These are phyloP conservation scores for Sus scrofa DNA, from an alignment of 2,113 vertebrate genomes.

Conservation along the genomic window DNA sequence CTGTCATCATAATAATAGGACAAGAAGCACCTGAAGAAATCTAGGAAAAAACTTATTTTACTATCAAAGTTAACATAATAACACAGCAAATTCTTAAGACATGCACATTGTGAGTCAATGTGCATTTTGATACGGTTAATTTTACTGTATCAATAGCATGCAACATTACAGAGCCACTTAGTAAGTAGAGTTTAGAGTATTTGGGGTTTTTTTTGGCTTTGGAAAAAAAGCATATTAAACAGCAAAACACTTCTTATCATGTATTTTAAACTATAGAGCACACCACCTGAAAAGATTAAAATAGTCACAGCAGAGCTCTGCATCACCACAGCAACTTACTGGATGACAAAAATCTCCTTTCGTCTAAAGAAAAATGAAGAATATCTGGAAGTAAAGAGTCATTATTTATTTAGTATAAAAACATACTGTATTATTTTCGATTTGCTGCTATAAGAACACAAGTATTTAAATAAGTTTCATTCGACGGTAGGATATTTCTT, in stretches of 20 bases:
- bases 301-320: constrained; percentile 83
- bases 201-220: neutral
- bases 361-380: constrained; percentile 99
- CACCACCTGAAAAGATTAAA: constrained; percentile 80
- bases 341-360: constrained; percentile 99
- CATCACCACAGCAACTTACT: constrained; percentile 93
- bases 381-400: constrained; percentile 95
- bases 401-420: constrained; percentile 87
- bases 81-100: constrained; percentile 64
- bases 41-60: constrained; percentile 33
- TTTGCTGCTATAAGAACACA: constrained; percentile 55
- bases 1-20: neutral
- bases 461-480: constrained; percentile 12
- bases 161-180: constrained; percentile 32
- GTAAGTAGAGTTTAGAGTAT: neutral
- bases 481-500: constrained; percentile 44
- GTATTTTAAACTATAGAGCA: constrained; percentile 74
- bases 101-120: constrained; percentile 74
- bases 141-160: constrained; percentile 70
- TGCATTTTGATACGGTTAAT: constrained; percentile 50
- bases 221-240: constrained; percentile 55
- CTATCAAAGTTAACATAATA: constrained; percentile 33
- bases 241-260: neutral
- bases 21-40: constrained; percentile 3
- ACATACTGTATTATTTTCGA: constrained; percentile 61